Evolutionary conservation across 2,113 vertebrate species (phyloP), one percentile per base, ranked within the genome.

Genomic region (Erinaceus europaeus): DNA sequence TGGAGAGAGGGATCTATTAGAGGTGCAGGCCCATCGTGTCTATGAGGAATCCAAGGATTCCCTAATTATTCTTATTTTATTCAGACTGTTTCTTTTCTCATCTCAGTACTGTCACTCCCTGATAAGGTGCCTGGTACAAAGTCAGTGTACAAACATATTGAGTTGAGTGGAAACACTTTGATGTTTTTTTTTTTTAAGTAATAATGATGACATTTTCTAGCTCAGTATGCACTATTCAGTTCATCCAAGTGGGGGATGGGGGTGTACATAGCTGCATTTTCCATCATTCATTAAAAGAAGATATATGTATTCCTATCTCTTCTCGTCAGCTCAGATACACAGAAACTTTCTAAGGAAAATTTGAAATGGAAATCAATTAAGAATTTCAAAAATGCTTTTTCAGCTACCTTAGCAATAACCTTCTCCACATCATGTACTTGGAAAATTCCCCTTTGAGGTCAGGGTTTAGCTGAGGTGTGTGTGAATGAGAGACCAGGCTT

Each of bases 211-310:
- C 53, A 55, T 55, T 53, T 75, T 86, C 53, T 68, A 69, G 52
- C 36, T 46, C 68, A 73, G 40, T 2, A 57, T 53, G 23, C 48
- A 40, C 34, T 77, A 55, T 52, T 78, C 42, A 42, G 6, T 38
- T n/a, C n/a, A n/a, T 2, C 40, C 32, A 78, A 40, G 52, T 53
- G 34, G n/a, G n/a, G n/a, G n/a, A n/a, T n/a, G n/a, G n/a, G n/a
- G n/a, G 48, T 23, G 50, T n/a, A 69, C 68, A 62, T 14, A 38
- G n/a, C 40, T 57, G 25, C 21, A 38, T 71, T 84, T 88, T 55
- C 74, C 84, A 69, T 61, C 32, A 85, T 25, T 91, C 64, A 40
- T 32, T 55, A 72, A 86, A 7, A 73, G 71, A 65, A 86, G 38
- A 69, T 89, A 64, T 17, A 8, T 6, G n/a, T 48, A 65, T 57